Base-by-base conservation (phyloP, 2,797 vertebrate species). In the Choloepus didactylus region DNA sequence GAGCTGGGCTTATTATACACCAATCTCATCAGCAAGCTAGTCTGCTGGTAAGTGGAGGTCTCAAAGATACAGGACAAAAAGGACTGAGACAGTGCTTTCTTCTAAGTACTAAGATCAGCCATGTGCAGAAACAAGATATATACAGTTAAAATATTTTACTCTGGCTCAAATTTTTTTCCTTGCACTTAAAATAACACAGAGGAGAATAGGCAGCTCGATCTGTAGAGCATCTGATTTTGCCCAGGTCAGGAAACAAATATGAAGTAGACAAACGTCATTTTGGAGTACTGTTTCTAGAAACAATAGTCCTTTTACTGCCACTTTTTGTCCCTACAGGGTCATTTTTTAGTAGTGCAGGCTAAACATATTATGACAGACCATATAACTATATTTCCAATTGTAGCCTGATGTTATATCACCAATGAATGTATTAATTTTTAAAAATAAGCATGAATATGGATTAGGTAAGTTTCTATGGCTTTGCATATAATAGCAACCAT, bases 81-180 rank as follows among this genome's bases (percentile, higher is more conserved):
- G n/a, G 97, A 96, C 98, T 97, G 98, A 98, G 97, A 98, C 98
- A 93, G 54, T 54, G 14, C 59, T 60, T 25, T 1, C 59, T 95
- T 66, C 56, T 6, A 98, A 98, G 11, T 87, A 83, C 54, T 87
- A 70, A 91, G 92, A 87, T 31, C 4, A 94, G 29, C 49, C 93
- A 76, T 25, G 41, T 60, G 85, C 14, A 89, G 49, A 91, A 85
- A 11, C 15, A 89, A 77, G 31, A 67, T 54, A 69, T 25, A 82
- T 66, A 79, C 19, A 75, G 25, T 77, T 88, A 46, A 75, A 44
- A 46, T 51, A 72, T n/a, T 94, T 97, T 62, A 73, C 9, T 73
- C 62, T 64, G 60, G 2, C 10, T n/a, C 56, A 76, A 49, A 87
- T 44, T 38, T 25, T 59, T 79, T 90, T n/a, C 21, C 21, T 96